phyloP scores from a whole-genome alignment of 2,797 vertebrate genomes.

The Acrossocheilus fasciatus region DNA sequence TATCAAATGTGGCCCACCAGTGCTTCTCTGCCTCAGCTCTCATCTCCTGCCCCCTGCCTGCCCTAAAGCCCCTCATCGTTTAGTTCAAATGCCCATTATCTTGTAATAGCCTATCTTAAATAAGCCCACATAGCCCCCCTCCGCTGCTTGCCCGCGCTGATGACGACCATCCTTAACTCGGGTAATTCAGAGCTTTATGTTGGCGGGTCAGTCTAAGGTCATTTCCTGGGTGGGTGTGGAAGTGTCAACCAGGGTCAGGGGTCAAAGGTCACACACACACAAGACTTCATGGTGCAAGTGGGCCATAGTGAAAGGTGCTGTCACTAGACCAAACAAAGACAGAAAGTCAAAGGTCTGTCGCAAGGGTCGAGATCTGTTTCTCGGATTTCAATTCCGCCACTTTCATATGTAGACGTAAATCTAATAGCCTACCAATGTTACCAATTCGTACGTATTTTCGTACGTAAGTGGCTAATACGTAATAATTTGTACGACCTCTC shows the following conservation, averaged over 20 bases:
- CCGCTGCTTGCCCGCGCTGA: constrained; percentile 71
- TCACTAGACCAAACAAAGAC: constrained; percentile 79
- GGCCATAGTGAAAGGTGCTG: constrained; percentile 78
- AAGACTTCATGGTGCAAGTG: constrained; percentile 81
- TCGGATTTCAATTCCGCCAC: neutral
- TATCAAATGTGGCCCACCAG: constrained; percentile 81
- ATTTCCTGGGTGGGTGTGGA: constrained; percentile 77
- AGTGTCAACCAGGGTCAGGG: constrained; percentile 55
- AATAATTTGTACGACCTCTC: neutral
- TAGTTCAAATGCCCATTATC: constrained; percentile 84
- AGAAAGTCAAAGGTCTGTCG: constrained; percentile 5
- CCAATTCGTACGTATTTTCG: neutral
- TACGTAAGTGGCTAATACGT: neutral
- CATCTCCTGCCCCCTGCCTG: constrained; percentile 74
- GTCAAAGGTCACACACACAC: constrained; percentile 55
- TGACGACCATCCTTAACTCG: constrained; percentile 70
- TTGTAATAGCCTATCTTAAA: constrained; percentile 78
- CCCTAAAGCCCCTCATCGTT: constrained; percentile 84
- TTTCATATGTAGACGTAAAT: neutral
- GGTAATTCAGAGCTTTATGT: constrained; percentile 74
- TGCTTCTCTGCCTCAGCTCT: constrained; percentile 62
- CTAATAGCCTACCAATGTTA: neutral
- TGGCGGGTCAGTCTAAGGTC: constrained; percentile 81
- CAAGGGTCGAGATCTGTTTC: neutral
- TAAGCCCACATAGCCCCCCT: constrained; percentile 67